Evolutionary conservation across 92 coral and sea anemone genomes (phyloP).

Genomic region (Micromussa lordhowensis): DNA sequence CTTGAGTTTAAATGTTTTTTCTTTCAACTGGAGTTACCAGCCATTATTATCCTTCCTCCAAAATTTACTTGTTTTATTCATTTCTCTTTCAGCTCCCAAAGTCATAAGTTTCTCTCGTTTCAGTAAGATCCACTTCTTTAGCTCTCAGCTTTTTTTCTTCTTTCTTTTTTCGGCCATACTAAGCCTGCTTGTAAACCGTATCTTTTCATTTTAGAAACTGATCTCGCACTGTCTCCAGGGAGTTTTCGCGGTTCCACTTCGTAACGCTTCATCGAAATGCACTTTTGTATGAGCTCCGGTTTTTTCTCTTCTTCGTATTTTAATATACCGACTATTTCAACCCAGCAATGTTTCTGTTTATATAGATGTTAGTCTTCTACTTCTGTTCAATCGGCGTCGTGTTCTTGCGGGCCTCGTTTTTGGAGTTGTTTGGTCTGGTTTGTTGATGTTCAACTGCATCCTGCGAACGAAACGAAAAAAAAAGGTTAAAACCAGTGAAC

Average conservation of each 20-base stretch:
- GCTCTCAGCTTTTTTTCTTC: background rate
- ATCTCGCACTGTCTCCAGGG: no score
- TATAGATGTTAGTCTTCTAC: conserved; percentile 24
- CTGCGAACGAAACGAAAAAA: conserved; percentile 3
- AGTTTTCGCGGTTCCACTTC: no score
- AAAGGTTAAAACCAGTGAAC: background rate
- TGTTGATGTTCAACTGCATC: conserved; percentile 27
- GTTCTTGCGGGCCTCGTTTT: conserved; percentile 31
- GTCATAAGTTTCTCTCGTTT: background rate
- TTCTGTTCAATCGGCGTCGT: conserved; percentile 5
- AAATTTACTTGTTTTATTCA: background rate
- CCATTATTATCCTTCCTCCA: background rate
- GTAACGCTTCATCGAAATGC: no score
- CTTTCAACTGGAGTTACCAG: background rate
- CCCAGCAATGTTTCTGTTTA: background rate
- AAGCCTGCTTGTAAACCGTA: no score
- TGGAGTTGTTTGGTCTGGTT: conserved; percentile 3
- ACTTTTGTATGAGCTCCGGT: no score
- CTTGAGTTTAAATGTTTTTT: background rate
- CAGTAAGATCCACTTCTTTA: background rate
- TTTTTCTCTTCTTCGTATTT: background rate
- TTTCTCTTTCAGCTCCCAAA: background rate
- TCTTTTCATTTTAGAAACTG: no score
- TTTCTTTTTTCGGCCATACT: no score
- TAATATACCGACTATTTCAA: background rate